Evolutionary conservation across 2,797 vertebrate species (phyloP).

Genomic region (Nothura maculosa): DNA sequence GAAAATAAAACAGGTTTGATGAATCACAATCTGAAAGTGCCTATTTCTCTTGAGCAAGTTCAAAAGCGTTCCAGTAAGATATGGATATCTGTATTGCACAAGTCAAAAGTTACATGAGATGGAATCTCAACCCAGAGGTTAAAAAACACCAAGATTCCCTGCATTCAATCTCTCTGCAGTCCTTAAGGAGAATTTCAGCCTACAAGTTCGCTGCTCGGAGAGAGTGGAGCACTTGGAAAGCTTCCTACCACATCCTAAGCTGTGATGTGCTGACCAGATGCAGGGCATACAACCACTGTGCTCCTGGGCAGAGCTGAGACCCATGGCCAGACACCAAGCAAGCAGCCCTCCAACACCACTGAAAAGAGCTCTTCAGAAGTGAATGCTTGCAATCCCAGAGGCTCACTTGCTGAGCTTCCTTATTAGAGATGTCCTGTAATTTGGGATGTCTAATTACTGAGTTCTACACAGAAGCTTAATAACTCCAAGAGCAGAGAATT

Average conservation of each 20-base stretch:
- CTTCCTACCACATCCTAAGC: neutral
- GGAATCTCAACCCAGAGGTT: neutral
- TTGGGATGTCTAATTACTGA: neutral
- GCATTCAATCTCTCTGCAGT: neutral
- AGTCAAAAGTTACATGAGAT: neutral
- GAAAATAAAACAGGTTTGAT: neutral
- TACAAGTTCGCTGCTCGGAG: neutral
- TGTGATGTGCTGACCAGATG: neutral
- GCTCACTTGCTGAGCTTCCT: neutral
- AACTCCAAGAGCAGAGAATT: neutral
- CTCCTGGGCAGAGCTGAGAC: fast-evolving
- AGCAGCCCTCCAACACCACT: neutral
- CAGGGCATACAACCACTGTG: neutral
- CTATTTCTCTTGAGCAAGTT: neutral
- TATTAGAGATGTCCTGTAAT: neutral
- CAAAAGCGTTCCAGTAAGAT: neutral
- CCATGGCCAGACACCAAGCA: fast-evolving
- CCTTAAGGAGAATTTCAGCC: neutral
- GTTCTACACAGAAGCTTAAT: neutral
- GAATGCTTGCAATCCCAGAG: neutral
- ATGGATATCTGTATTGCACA: neutral
- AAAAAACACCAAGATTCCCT: neutral
- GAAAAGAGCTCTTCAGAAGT: neutral
- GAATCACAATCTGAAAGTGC: neutral
- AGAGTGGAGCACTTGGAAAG: neutral